These are phyloP conservation scores for Smithornis capensis DNA, from an alignment of 2,113 vertebrate species.

Conservation along the genomic window DNA sequence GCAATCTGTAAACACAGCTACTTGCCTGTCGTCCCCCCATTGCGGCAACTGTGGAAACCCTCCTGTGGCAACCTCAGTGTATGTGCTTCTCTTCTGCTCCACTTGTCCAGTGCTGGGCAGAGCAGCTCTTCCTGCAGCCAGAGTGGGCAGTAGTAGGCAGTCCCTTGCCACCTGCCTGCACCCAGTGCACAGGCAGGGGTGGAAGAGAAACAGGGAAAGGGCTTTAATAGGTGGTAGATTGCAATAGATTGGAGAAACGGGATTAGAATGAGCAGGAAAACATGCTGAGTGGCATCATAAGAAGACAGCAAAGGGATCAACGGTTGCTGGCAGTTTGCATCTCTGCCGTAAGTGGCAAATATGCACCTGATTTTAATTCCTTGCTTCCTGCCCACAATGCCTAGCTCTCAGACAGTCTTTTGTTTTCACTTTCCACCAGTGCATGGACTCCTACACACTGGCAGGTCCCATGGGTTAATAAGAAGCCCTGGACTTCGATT, in stretches of 20 bases:
- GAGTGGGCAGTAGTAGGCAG: background rate
- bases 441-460: fast-evolving
- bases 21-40: background rate
- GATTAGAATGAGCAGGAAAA: background rate
- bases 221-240: background rate
- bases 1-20: background rate
- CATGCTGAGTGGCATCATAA: background rate
- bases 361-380: background rate
- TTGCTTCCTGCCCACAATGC: background rate
- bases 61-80: background rate
- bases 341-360: background rate
- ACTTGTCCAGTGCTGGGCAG: background rate
- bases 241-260: background rate
- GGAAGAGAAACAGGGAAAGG: background rate
- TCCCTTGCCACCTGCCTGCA: background rate
- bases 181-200: background rate
- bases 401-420: background rate
- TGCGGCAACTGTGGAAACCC: background rate
- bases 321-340: background rate
- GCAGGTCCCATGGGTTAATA: background rate
- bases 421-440: background rate
- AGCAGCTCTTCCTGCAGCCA: background rate
- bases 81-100: background rate
- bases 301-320: background rate
- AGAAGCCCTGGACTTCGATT: background rate